Percentiles rank a stretch among this genome's conserved stretches.
Evolutionary conservation across 1,140 invertebrate species (phyloP).

Genomic region (Sycophaga agraensis): DNA sequence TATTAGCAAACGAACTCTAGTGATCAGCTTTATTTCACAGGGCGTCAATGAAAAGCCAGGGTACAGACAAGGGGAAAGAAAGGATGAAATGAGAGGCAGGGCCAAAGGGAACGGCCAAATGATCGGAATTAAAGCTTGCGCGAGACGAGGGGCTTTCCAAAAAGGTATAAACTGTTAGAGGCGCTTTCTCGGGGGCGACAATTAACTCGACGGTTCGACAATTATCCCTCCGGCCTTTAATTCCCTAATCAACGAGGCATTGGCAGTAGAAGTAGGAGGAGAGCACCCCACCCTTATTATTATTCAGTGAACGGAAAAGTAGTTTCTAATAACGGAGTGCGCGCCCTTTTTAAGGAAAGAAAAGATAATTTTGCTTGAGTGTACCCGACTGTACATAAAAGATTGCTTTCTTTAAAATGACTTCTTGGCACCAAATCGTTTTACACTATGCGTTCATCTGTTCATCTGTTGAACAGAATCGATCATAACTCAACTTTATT

Average conservation of each 20-base stretch:
- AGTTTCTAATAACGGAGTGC: too few relatives aligned
- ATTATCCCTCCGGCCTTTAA: conserved; percentile 28
- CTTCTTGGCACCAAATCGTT: too few relatives aligned
- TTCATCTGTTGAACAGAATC: too few relatives aligned
- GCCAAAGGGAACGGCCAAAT: not conserved
- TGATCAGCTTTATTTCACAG: conserved; percentile 14
- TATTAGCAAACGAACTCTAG: too few relatives aligned
- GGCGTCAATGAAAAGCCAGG: conserved; percentile 6
- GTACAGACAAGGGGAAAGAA: not conserved
- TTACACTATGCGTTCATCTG: too few relatives aligned
- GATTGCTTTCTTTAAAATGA: too few relatives aligned
- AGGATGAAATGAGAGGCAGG: not conserved
- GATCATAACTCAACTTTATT: too few relatives aligned
- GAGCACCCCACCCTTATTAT: not conserved
- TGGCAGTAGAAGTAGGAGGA: not conserved
- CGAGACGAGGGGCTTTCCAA: not conserved
- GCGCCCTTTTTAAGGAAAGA: too few relatives aligned
- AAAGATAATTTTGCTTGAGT: conserved; percentile 10
- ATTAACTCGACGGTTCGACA: conserved; percentile 25
- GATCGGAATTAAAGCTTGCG: conserved; percentile 12
- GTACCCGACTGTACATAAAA: not conserved
- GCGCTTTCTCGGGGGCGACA: conserved; percentile 22
- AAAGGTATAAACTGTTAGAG: conserved; percentile 7
- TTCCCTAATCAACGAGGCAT: conserved; percentile 28
- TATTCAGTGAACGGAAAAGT: not conserved